A percentile compares a stretch with the other conserved stretches of the same genome.
Conservation (phyloP, 2,113 vertebrate species). For the Hiodon alosoides region DNA sequence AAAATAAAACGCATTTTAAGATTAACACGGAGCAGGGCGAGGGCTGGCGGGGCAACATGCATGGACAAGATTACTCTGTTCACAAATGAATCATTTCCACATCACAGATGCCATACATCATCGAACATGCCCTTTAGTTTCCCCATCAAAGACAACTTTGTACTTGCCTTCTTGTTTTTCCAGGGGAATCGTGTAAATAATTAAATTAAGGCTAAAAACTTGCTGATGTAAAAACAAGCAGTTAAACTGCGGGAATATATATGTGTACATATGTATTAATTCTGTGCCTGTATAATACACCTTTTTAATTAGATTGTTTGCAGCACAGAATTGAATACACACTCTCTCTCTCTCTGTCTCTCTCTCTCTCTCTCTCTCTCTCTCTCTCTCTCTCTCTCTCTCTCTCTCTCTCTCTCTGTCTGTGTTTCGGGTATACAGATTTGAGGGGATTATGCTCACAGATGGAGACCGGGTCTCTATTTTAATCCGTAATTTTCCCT, state of each 20-base stretch:
- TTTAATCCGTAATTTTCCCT: too few species aligned
- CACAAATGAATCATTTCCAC: conserved; percentile 45
- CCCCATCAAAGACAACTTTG: conserved; percentile 25
- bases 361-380: not conserved
- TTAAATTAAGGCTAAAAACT: too few species aligned
- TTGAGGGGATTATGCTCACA: conserved; percentile 58
- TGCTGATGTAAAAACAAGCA: not conserved
- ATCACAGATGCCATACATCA: conserved; percentile 33
- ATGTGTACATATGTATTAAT: not conserved
- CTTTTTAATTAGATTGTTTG: not conserved
- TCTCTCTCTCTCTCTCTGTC: not conserved
- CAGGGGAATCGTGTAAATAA: conserved; percentile 20
- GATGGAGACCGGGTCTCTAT: conserved; percentile 45
- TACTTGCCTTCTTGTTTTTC: conserved; percentile 13
- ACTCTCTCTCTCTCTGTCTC: not conserved
- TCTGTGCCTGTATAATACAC: not conserved
- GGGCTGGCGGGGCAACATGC: not conserved
- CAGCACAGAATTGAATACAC: not conserved
- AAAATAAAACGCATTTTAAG: too few species aligned
- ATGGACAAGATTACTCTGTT: conserved; percentile 26
- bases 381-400: not conserved
- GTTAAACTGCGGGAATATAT: not conserved
- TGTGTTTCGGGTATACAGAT: conserved; percentile 34
- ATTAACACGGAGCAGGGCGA: too few species aligned
- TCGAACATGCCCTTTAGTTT: conserved; percentile 38